Evolutionary conservation across 2,797 vertebrate genomes (phyloP).

Genomic region (Helicolenus hilgendorfi): DNA sequence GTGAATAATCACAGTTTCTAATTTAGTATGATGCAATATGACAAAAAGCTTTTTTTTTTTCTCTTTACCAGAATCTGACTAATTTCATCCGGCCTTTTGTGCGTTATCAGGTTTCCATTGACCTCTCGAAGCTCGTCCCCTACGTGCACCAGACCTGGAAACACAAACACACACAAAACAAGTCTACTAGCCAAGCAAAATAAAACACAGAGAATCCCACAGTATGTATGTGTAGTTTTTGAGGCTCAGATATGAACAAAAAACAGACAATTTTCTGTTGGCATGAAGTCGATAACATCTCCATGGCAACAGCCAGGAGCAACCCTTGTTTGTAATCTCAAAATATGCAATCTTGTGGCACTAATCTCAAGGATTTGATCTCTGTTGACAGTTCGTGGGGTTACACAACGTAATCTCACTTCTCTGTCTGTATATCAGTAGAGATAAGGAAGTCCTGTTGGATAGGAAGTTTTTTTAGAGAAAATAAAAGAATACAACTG

Average conservation of each 20-base stretch:
- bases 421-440: constrained; percentile 37
- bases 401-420: constrained; percentile 75
- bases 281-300: constrained; percentile 39
- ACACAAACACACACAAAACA: constrained; percentile 33
- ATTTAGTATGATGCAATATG: not conserved
- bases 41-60: not conserved
- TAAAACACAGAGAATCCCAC: not conserved
- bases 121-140: constrained; percentile 97
- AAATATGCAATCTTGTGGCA: constrained; percentile 82
- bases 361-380: constrained; percentile 86
- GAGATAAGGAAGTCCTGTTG: constrained; percentile 34
- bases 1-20: not conserved
- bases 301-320: constrained; percentile 61
- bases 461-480: not conserved
- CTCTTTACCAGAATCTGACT: constrained; percentile 94
- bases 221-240: not conserved
- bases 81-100: constrained; percentile 96
- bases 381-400: constrained; percentile 67
- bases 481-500: not conserved
- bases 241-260: not conserved
- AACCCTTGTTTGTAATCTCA: constrained; percentile 73
- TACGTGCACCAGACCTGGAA: constrained; percentile 95
- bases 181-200: not conserved
- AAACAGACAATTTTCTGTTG: not conserved
- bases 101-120: constrained; percentile 94